Conservation (phyloP, 2,113 vertebrate genomes). For the Pyrgilauda ruficollis region DNA sequence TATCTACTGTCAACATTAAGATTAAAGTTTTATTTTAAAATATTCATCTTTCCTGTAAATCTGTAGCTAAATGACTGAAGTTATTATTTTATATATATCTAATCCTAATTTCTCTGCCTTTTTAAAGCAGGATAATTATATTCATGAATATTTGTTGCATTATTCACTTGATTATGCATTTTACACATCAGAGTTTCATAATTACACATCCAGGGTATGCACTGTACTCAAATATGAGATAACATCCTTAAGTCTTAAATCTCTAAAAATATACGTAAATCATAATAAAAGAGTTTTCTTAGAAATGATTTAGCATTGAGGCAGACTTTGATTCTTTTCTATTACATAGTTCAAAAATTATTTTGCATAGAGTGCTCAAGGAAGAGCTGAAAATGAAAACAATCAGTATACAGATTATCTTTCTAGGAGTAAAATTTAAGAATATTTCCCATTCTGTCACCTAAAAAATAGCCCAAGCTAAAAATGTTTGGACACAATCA, state of each 20-base stretch:
- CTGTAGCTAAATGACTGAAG: not conserved
- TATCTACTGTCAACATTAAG: conserved; percentile 24
- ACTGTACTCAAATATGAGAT: not conserved
- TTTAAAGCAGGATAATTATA: conserved; percentile 28
- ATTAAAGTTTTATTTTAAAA: conserved; percentile 38
- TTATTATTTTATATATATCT: not conserved
- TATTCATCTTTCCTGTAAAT: not conserved
- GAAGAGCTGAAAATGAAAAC: not conserved
- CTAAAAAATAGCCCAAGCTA: not conserved
- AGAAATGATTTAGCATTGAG: not conserved
- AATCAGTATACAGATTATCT: not conserved
- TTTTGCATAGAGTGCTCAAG: not conserved
- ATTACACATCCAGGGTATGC: not conserved
- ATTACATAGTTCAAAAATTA: not conserved
- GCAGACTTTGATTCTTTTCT: not conserved
- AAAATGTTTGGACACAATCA: not conserved
- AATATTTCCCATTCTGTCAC: not conserved
- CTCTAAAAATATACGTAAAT: not conserved
- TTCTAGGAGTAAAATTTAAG: not conserved
- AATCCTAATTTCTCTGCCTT: not conserved
- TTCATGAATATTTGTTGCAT: not conserved
- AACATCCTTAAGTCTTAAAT: not conserved
- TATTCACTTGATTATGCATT: conserved; percentile 37
- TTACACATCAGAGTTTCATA: not conserved
- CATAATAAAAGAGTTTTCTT: not conserved